Conservation (phyloP, 92 coral and sea anemone species). For the Phenganax marumi region DNA sequence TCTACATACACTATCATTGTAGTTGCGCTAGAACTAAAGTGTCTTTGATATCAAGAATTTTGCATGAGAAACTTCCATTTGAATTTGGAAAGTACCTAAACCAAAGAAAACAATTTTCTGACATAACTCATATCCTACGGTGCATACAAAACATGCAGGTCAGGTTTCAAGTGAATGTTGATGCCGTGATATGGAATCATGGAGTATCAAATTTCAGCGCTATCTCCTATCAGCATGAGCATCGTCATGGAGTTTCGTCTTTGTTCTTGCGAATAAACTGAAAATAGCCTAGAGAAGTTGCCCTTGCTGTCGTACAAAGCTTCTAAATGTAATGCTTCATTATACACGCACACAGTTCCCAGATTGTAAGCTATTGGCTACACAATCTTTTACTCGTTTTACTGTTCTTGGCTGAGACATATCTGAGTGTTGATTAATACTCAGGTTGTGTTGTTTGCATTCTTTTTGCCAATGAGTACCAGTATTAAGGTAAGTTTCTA, state of each 20-base stretch:
- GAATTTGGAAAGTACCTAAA: slow-evolving; percentile 15
- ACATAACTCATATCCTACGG: slow-evolving; percentile 21
- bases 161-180: slow-evolving; percentile 16
- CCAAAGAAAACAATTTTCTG: slow-evolving; percentile 23
- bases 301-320: neutral
- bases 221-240: neutral
- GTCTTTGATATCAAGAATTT: neutral
- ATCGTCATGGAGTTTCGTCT: neutral
- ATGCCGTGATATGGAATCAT: neutral
- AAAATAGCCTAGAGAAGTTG: neutral
- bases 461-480: slow-evolving; percentile 21
- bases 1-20: neutral
- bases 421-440: slow-evolving; percentile 4
- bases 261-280: slow-evolving; percentile 9
- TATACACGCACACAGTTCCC: neutral
- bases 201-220: slow-evolving; percentile 24
- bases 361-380: slow-evolving; percentile 2
- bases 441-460: neutral
- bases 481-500: slow-evolving; percentile 26
- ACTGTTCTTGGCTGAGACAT: neutral
- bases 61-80: neutral
- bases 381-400: neutral
- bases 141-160: slow-evolving; percentile 29
- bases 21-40: neutral
- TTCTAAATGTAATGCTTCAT: slow-evolving; percentile 13